Evolutionary conservation across 2,113 vertebrate species (phyloP), one percentile per base, ranked within the genome.

Genomic region (Phalacrocorax carbo): DNA sequence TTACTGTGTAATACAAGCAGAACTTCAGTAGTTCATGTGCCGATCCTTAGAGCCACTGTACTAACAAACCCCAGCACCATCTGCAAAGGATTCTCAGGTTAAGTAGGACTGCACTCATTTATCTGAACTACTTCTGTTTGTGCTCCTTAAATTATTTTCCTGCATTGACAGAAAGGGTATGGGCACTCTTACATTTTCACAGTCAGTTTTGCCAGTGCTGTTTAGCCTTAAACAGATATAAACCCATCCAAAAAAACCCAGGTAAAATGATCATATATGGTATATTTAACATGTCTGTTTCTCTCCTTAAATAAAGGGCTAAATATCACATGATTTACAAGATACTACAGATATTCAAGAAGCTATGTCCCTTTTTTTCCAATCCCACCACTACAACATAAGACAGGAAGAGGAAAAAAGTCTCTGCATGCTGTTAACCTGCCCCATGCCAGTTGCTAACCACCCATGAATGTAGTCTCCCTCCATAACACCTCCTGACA

Each of bases 191-290:
- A 9, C 2, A 19, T 18, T 81, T 42, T 36, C 58, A 40, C 15
- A 61, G 14, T 18, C 30, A 54, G 15, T 32, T 86, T 81, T 66
- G 18, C 17, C 40, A 15, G 10, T 15, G 13, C 10, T 80, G 2
- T 64, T 80, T 55, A 58, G 20, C 27, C 36, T 62, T 78, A 64
- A 82, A 49, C 3, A 77, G 19, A 6, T 19, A 49, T 20, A 83
- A 44, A 44, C 0, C 0, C 10, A 5, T 6, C 16, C 2, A 62
- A 21, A 61, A 29, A 38, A 18, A 26, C 7, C 10, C 34, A 16
- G 2, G 3, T 9, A n/a, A 68, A 55, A 19, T 1, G 0, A n/a
- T 51, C 15, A 8, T 16, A 21, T 62, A n/a, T 7, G 5, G 12
- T 21, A 12, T 23, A 42, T 34, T 52, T 30, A 42, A 9, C 3